Conservation (phyloP, 2,113 vertebrate genomes). For the Anser brachyrhynchus region DNA sequence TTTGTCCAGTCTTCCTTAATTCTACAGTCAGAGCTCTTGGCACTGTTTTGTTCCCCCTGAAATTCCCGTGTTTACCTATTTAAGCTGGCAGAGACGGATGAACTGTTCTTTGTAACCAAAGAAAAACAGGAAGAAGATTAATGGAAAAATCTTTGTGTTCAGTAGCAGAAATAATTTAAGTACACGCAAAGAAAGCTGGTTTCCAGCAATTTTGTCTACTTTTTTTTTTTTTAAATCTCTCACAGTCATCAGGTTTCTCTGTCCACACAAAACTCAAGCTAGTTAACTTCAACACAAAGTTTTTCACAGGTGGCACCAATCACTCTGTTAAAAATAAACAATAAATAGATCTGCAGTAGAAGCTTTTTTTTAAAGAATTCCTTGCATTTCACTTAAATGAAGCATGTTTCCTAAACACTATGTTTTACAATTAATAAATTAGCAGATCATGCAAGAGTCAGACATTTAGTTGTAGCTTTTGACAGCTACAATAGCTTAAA, state of each 20-base stretch:
- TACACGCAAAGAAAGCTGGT: neutral
- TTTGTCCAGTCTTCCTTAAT: neutral
- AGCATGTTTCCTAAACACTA: neutral
- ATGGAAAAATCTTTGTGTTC: neutral
- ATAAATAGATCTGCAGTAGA: neutral
- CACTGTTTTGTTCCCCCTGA: neutral
- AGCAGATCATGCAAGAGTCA: neutral
- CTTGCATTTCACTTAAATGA: neutral
- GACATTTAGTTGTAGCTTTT: neutral
- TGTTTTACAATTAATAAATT: neutral
- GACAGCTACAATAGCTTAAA: neutral
- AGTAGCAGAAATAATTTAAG: constrained; percentile 1
- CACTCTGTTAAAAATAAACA: neutral
- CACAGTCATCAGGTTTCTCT: neutral
- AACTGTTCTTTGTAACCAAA: neutral
- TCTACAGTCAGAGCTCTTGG: neutral
- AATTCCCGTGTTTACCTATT: neutral
- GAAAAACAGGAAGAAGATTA: neutral
- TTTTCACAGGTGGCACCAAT: neutral
- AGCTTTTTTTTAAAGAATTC: neutral
- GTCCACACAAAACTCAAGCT: neutral
- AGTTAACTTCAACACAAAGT: neutral
- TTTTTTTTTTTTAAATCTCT: neutral
- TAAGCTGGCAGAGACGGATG: neutral
- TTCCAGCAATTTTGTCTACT: neutral